A percentile compares a stretch with the other conserved stretches of the same genome.
Conservation (phyloP, 2,113 vertebrate genomes). For the Melanocharis versteri region DNA sequence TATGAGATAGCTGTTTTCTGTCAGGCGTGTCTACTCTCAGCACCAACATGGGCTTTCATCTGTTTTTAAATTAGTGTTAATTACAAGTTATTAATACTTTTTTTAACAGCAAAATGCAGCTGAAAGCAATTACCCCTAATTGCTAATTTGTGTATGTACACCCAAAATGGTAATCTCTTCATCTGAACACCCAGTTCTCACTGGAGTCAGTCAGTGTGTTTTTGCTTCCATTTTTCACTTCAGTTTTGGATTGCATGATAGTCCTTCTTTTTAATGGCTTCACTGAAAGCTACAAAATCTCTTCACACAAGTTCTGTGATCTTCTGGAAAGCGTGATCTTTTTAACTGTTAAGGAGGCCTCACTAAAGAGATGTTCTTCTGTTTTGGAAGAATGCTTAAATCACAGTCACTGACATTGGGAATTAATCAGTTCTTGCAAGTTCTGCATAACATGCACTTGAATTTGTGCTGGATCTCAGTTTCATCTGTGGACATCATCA, state of each 20-base stretch:
- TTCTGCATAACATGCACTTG: not conserved
- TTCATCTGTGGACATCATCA: not conserved
- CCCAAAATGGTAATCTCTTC: slow-evolving; percentile 18
- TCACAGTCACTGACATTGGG: not conserved
- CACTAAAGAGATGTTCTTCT: not conserved
- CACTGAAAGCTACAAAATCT: not conserved
- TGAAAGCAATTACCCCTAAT: slow-evolving; percentile 57
- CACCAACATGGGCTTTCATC: slow-evolving; percentile 36
- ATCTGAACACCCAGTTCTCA: slow-evolving; percentile 4
- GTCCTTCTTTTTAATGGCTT: not conserved
- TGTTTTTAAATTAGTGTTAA: slow-evolving; percentile 46
- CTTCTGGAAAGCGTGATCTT: not conserved
- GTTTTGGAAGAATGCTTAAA: not conserved
- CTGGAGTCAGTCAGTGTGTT: not conserved
- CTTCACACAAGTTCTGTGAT: not conserved
- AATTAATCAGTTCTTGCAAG: not conserved
- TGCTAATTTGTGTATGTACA: slow-evolving; percentile 16
- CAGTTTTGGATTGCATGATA: not conserved
- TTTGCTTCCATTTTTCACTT: not conserved
- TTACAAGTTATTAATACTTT: slow-evolving; percentile 37
- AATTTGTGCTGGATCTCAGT: not conserved
- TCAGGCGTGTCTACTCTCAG: not conserved
- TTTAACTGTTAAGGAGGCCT: not conserved
- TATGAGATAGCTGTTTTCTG: slow-evolving; percentile 42
- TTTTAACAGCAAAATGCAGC: slow-evolving; percentile 24